A percentile compares a stretch with the other conserved stretches of the same genome.
These are phyloP conservation scores for Brachionus paranguensis DNA, from an alignment of 1,140 invertebrate genomes.

Conservation along the genomic window DNA sequence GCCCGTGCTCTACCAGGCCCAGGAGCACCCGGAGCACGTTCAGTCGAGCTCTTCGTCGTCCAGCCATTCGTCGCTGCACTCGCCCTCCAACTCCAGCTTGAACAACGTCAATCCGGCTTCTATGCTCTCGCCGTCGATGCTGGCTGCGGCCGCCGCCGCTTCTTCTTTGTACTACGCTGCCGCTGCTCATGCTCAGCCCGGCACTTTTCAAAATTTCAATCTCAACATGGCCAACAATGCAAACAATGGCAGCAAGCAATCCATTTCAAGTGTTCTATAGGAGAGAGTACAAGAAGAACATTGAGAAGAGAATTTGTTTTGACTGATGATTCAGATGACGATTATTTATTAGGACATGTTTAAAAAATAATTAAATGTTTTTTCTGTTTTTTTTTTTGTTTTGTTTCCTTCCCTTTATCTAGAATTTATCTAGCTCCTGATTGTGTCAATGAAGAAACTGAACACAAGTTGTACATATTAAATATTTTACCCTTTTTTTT, in stretches of 20 bases:
- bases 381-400: not conserved
- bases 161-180: slow-evolving; percentile 18
- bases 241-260: not conserved
- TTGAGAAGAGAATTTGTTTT: not conserved
- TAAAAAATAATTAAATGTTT: not conserved
- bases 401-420: not conserved
- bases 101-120: slow-evolving; percentile 11
- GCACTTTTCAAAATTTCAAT: not conserved
- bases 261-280: not conserved
- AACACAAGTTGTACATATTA: not conserved
- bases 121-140: slow-evolving; percentile 18
- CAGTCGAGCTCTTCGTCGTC: not conserved
- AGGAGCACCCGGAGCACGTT: too few relatives aligned
- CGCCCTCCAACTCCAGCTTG: not conserved
- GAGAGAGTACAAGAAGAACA: too few relatives aligned
- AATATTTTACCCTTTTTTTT: not conserved
- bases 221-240: not conserved
- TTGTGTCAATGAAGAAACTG: not conserved
- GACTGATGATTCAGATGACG: not conserved
- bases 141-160: slow-evolving; percentile 20
- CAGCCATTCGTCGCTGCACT: not conserved
- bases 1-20: not conserved
- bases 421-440: not conserved
- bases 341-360: not conserved
- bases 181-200: not conserved